phyloP scores from a whole-genome alignment of 2,888 invertebrate species.

The Leistus spinibarbis region DNA sequence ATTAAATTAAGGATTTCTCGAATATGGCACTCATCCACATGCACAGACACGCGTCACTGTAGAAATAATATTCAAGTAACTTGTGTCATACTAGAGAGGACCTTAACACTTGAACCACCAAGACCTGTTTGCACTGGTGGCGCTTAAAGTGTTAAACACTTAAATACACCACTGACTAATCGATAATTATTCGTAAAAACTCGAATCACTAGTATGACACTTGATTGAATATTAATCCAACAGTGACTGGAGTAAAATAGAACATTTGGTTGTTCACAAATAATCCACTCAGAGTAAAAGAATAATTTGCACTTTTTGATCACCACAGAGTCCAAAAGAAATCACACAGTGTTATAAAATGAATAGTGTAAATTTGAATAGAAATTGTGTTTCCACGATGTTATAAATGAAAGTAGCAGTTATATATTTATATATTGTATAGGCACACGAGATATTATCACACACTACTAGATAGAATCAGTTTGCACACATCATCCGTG shows the following conservation, averaged over 20 bases:
- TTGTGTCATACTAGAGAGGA: slow-evolving; percentile 10
- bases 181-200: background rate
- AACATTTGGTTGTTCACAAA: slow-evolving; percentile 21
- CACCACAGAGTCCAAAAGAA: slow-evolving; percentile 30
- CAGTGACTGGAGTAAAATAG: background rate
- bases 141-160: background rate
- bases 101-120: background rate
- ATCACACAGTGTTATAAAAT: slow-evolving; percentile 26
- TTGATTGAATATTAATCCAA: background rate
- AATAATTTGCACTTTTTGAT: slow-evolving; percentile 21
- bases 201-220: slow-evolving; percentile 15
- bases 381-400: background rate
- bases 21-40: slow-evolving; percentile 9
- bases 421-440: background rate
- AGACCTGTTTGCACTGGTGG: background rate
- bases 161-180: background rate
- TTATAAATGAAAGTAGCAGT: background rate
- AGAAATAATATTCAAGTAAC: slow-evolving; percentile 2
- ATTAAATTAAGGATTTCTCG: background rate
- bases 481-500: slow-evolving; percentile 38
- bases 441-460: slow-evolving; percentile 40
- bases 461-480: slow-evolving; percentile 13
- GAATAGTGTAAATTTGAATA: background rate
- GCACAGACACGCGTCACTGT: background rate
- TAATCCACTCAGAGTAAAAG: slow-evolving; percentile 22